Evolutionary conservation across 2,888 invertebrate genomes (phyloP), one percentile per base, ranked within the genome.

Genomic region (Drosophila limbata): DNA sequence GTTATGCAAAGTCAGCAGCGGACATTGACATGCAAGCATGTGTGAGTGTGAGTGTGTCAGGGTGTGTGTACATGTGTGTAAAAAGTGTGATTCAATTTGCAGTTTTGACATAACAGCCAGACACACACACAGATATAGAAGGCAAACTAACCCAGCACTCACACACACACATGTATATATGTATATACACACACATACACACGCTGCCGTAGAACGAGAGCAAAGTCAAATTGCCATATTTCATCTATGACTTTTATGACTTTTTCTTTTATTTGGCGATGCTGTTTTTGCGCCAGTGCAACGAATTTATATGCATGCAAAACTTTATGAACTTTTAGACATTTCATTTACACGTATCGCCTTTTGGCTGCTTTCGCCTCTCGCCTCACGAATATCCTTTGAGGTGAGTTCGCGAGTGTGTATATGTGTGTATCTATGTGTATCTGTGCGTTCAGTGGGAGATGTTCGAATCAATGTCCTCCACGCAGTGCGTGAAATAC

Each of bases 1-100:
- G 86, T 84, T 84, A 84, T 84, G 84, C 84, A 86, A 86, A 84
- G 79, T 84, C 87, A 87, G 84, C 84, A 77, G 73, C 82, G 87
- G 85, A 87, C 87, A 85, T 85, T 84, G 82, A 85, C 85, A 85
- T 87, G 82, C 31, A 53, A 66, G 71, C 55, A 64, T 62, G 75
- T 72, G 67, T 51, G 52, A 50, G 45, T 63, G 67, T 51, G 52
- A 50, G 45, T 63, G 53, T 55, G 42, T 51, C 50, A 51, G n/a
- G n/a, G 31, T 65, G 50, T 45, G 33, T 51, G 37, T 47, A 33
- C 44, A 50, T 60, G 63, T 67, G 47, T 56, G 61, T 68, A 73
- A 69, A 74, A 70, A 64, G 73, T 62, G 79, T 69, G 84, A 88
- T 84, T 88, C 89, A 87, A 88, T 88, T 89, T 89, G 74, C 78